Base-by-base conservation (phyloP, 2,797 vertebrate species). In the Basileuterus tristriatus region DNA sequence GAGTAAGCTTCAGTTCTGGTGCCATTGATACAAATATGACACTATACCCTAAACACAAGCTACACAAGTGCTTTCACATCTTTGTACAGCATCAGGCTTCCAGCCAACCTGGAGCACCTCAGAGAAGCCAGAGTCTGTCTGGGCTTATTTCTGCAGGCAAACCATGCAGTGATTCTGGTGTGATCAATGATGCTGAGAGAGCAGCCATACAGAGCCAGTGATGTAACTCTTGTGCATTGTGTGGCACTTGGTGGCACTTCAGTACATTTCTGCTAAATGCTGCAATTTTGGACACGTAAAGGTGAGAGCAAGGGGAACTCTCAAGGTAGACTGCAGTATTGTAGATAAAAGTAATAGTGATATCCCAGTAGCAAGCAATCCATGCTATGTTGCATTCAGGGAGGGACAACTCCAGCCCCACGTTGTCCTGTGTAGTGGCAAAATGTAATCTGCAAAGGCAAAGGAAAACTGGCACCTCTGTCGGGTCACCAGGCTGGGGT, bases 191-290 rank as follows among this genome's bases (percentile, higher is more conserved):
- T 47, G 29, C 64, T 6, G 2, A 30, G 15, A 50, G 6, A 79
- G 36, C 34, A 68, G 63, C 22, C n/a, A 4, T 8, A 20, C 49
- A 71, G 37, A 39, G 36, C 29, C 41, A 49, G 15, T 37, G 63
- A 24, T 37, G 19, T 50, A 32, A 49, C 59, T 27, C 60, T 6
- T 36, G 69, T 49, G 16, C 24, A 2, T 23, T 80, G 41, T 5
- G 1, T 21, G 23, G 29, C 26, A 47, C 41, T 20, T 34, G 41
- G 30, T 43, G 27, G 15, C 56, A 53, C 37, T 83, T 83, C 19
- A 21, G 6, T 23, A 23, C 0, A 0, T 19, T 55, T 4, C 18
- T 77, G 13, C 4, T n/a, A n/a, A 50, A 7, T 70, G 26, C 53
- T 72, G 68, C 39, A 65, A 34, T 13, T 80, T 88, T 17, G 60